Evolutionary conservation across 2,113 vertebrate species (phyloP).

Genomic region (Pardalotus punctatus): DNA sequence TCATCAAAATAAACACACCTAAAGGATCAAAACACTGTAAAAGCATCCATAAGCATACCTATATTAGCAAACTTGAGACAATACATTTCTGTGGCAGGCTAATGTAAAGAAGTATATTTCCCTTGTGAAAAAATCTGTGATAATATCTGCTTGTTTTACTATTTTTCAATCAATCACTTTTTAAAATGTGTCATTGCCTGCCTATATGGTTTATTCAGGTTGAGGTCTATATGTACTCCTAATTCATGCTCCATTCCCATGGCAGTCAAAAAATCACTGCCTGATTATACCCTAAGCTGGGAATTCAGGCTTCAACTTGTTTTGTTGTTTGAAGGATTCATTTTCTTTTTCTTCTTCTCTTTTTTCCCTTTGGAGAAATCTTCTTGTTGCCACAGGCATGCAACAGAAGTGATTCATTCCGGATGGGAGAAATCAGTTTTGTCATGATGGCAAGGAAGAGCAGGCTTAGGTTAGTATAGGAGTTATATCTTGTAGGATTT

Average conservation of each 20-base stretch:
- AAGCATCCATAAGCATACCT: not conserved
- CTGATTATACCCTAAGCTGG: not conserved
- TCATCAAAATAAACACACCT: not conserved
- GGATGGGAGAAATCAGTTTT: not conserved
- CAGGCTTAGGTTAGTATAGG: not conserved
- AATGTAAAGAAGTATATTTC: not conserved
- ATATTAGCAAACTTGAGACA: not conserved
- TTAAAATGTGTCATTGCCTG: not conserved
- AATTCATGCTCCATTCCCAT: not conserved
- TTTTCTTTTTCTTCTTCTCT: not conserved
- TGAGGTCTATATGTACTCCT: not conserved
- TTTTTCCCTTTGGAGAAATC: not conserved
- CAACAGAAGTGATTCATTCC: not conserved
- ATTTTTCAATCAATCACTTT: not conserved
- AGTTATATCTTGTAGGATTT: not conserved
- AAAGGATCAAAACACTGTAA: not conserved
- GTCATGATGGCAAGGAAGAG: not conserved
- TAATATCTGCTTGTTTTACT: not conserved
- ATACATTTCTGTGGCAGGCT: not conserved
- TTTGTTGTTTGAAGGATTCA: not conserved
- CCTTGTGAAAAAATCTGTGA: not conserved
- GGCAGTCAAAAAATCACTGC: not conserved
- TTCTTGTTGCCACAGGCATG: not conserved
- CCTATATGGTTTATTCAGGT: not conserved
- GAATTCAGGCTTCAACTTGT: not conserved